Base-by-base conservation (phyloP, 2,888 invertebrate species). In the Candidula unifasciata region DNA sequence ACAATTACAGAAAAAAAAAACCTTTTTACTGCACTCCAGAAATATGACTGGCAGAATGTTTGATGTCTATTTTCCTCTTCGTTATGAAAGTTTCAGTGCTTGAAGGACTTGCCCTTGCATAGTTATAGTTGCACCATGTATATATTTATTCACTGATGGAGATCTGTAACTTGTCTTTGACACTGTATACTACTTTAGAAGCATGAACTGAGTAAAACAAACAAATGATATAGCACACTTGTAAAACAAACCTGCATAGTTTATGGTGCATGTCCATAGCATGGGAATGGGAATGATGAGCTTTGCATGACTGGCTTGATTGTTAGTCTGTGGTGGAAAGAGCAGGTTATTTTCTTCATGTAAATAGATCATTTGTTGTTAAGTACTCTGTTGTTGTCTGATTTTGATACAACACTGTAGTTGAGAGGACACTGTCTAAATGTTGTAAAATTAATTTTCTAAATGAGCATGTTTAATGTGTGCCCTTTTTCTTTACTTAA, bases 61-160 rank as follows among this genome's bases (percentile, higher is more conserved):
- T 44, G 6, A 44, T 44, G 44, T 44, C 44, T 44, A 44, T 44
- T 44, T 44, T 10, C 44, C 44, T 44, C 44, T 44, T 44, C 6
- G 6, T 0, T 44, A 44, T 16, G 10, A 68, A 33, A 5, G 8
- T 33, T 33, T 33, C 30, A 71, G 37, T 71, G 71, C 71, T 71
- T 71, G 35, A 35, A 16, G 33, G 33, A 68, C 16, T 68, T 68
- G 33, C 33, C 33, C 33, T 8, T 30, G 33, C 33, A 18, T 68
- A 68, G n/a, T 44, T 77, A 77, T 57, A 5, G 60, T 77, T 77
- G 77, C 77, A 77, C 77, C 77, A 77, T 33, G 21, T 77, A 77
- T 33, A 77, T 33, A 60, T 60, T 44, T 60, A 3, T 33, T 77
- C 77, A 8, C 18, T 16, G 10, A 27, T 71, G n/a, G 44, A 44